Base-by-base conservation (phyloP, 2,888 invertebrate species). In the Ormia ochracea region DNA sequence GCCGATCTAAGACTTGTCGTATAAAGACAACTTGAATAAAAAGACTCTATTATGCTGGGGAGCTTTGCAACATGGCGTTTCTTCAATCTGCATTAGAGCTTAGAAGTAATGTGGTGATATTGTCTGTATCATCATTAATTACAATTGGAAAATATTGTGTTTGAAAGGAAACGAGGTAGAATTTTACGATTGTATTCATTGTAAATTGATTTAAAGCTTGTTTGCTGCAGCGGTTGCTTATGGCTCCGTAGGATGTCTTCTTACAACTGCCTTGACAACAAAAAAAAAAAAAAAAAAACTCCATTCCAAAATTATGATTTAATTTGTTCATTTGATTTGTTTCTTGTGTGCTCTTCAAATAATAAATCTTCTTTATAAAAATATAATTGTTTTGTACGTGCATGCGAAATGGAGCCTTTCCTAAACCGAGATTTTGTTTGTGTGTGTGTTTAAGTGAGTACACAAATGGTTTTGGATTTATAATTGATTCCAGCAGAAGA, bases 51-150 rank as follows among this genome's bases (percentile, higher is more conserved):
- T 61, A 59, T 9, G 21, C 12, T 31, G n/a, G 14, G 9, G 4
- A 52, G 10, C 10, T 10, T 41, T 45, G 14, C 6, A 36, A 14
- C 4, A 36, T 33, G 23, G 48, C 9, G 1, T 28, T 23, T 43
- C 14, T 72, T 61, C 10, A 3, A 23, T 19, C 33, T 56, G 23
- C 7, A 36, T 33, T 33, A 38, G 21, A 70, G 14, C 31, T 19
- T 31, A 9, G 19, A 23, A 33, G 28, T 31, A 12, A 19, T 31
- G 52, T 31, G 33, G 10, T 41, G 33, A 23, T 28, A 38, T 48
- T 61, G 43, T 68, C 36, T 26, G 17, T 36, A 48, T 41, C 65
- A 78, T 79, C 69, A 76, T 80, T 80, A 76, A 80, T 80, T 76
- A 73, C 76, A 19, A 56, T 17, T 26, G 66, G n/a, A 68, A 56